Conservation (phyloP, 2,113 vertebrate species). For the Cepphus grylle region DNA sequence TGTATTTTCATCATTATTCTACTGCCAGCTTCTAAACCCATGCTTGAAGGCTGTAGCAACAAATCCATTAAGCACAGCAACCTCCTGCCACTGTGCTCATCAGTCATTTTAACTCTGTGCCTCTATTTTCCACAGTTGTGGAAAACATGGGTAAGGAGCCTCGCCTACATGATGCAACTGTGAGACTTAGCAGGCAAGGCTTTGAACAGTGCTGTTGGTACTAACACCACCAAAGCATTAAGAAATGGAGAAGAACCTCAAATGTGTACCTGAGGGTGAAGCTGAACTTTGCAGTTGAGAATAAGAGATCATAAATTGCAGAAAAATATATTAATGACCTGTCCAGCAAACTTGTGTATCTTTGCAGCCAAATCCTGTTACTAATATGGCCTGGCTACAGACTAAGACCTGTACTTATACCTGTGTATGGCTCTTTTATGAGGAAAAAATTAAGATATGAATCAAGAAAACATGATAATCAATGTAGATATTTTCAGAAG, state of each 20-base stretch:
- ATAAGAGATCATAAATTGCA: background rate
- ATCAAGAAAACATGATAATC: background rate
- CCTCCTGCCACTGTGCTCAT: background rate
- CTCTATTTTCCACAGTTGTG: background rate
- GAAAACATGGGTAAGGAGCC: background rate
- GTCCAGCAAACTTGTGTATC: background rate
- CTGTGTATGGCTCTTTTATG: background rate
- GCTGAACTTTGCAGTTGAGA: background rate
- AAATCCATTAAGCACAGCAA: background rate
- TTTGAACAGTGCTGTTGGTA: background rate
- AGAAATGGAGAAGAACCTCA: background rate
- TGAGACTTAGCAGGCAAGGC: background rate
- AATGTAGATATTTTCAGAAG: background rate
- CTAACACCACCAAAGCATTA: background rate
- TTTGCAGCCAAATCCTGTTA: background rate
- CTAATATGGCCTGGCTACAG: background rate
- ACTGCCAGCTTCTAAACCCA: background rate
- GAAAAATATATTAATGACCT: background rate
- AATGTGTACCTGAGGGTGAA: accelerated
- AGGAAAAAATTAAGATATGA: background rate
- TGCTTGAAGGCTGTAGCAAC: background rate
- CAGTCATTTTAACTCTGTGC: background rate
- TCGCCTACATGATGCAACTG: background rate
- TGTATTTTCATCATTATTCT: constrained; percentile 32
- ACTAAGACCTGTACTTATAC: background rate